Percentiles rank a stretch among this genome's conserved stretches.
phyloP scores from a whole-genome alignment of 2,888 invertebrate species.

The Eledona agricola region DNA sequence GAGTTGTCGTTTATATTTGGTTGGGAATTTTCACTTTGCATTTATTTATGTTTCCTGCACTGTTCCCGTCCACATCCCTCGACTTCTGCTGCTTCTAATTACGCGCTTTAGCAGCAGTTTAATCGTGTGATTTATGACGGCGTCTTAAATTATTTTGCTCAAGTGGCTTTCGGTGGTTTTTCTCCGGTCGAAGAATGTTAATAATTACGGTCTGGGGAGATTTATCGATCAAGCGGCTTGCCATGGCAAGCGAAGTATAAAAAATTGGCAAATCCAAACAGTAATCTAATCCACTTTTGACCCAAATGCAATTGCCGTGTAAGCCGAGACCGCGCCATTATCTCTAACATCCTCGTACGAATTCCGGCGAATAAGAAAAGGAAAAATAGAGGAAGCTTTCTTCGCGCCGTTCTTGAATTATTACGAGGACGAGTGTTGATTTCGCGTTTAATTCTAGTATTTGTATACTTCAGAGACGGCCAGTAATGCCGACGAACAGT shows the following conservation, averaged over 20 bases:
- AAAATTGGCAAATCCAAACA: conserved; percentile 49
- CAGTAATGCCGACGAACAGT: conserved; percentile 46
- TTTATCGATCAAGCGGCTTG: conserved; percentile 22
- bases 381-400: conserved; percentile 4
- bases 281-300: conserved; percentile 58
- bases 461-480: conserved; percentile 51
- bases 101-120: too few species aligned
- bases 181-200: too few species aligned
- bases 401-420: conserved; percentile 28
- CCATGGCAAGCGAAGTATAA: conserved; percentile 41
- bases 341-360: conserved; percentile 46
- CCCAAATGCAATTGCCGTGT: conserved; percentile 60
- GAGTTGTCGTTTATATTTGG: too few species aligned
- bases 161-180: too few species aligned
- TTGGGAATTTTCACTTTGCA: too few species aligned
- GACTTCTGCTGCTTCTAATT: too few species aligned
- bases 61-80: too few species aligned
- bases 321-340: conserved; percentile 49
- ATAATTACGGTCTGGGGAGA: too few species aligned
- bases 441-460: conserved; percentile 55
- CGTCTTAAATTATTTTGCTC: too few species aligned
- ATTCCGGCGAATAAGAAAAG: conserved; percentile 7
- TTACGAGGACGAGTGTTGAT: conserved; percentile 44
- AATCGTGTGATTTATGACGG: too few species aligned
- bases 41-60: too few species aligned